phyloP scores from a whole-genome alignment of 35 echinoderm and acorn worm species.

The Apostichopus japonicus region DNA sequence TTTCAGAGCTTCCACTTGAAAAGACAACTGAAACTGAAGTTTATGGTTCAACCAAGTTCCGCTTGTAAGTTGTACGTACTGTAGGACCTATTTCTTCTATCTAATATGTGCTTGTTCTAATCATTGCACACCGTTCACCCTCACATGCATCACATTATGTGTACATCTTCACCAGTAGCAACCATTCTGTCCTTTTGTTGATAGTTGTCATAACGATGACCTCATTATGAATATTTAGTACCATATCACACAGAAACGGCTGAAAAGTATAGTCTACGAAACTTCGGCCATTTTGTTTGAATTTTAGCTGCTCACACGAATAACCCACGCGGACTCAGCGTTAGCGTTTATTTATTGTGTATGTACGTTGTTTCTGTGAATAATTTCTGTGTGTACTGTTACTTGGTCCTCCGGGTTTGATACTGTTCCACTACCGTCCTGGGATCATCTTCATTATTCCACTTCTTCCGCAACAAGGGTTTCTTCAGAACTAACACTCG shows the following conservation, averaged over 20 bases:
- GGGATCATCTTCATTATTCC: neutral
- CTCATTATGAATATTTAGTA: neutral
- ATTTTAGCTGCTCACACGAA: conserved; percentile 3
- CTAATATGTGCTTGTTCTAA: no score
- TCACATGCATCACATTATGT: neutral
- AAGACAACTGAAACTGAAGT: no score
- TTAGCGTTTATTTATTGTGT: no score
- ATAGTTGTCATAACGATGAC: conserved; percentile 35
- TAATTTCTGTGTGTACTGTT: neutral
- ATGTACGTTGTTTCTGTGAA: no score
- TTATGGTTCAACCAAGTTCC: no score
- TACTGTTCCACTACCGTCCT: neutral
- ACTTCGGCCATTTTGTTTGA: conserved; percentile 39
- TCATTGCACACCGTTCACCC: no score
- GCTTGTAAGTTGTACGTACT: no score
- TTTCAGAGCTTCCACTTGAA: no score
- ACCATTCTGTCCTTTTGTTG: conserved; percentile 3
- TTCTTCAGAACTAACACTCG: neutral
- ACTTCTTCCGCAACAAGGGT: neutral
- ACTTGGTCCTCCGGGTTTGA: neutral
- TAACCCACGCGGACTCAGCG: conserved; percentile 17
- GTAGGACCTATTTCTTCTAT: no score
- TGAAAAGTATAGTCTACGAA: conserved; percentile 20
- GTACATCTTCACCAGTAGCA: neutral
- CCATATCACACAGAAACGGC: neutral